Evolutionary conservation across 2,888 invertebrate species (phyloP), one percentile per base, ranked within the genome.

Genomic region (Craniophora ligustri): DNA sequence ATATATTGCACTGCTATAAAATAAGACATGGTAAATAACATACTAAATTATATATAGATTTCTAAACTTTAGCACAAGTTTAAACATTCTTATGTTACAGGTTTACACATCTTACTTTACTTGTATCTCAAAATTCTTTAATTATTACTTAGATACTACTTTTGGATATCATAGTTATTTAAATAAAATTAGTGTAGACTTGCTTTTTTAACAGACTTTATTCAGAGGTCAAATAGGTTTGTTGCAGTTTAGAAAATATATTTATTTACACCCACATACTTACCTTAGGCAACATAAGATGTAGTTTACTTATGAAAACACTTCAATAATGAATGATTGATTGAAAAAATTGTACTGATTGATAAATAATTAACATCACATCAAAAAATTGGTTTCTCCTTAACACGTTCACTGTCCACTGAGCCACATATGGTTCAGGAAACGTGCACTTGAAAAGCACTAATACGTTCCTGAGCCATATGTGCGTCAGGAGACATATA

Each of bases 51-150:
- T n/a, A n/a, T n/a, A n/a, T n/a, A n/a, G n/a, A n/a, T n/a, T n/a
- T n/a, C n/a, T n/a, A n/a, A n/a, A n/a, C n/a, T n/a, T n/a, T n/a
- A n/a, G n/a, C n/a, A n/a, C n/a, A n/a, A n/a, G n/a, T n/a, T n/a
- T n/a, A n/a, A n/a, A n/a, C n/a, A n/a, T n/a, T n/a, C n/a, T n/a
- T n/a, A n/a, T n/a, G n/a, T n/a, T n/a, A n/a, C n/a, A n/a, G n/a
- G n/a, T n/a, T n/a, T n/a, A n/a, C n/a, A n/a, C n/a, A n/a, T n/a
- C n/a, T n/a, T n/a, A 65, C 45, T 64, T n/a, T 51, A 14, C 30
- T 32, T 36, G 38, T 59, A 63, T 67, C 54, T 63, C 67, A 47
- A 59, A 58, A 53, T 47, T 63, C 15, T 41, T n/a, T 55, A 16
- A 42, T 28, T 21, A 28, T 38, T 35, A 35, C 15, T 39, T 34